A percentile compares a stretch with the other conserved stretches of the same genome.
phyloP scores from a whole-genome alignment of 2,888 invertebrate species.

The Lobophora halterata region DNA sequence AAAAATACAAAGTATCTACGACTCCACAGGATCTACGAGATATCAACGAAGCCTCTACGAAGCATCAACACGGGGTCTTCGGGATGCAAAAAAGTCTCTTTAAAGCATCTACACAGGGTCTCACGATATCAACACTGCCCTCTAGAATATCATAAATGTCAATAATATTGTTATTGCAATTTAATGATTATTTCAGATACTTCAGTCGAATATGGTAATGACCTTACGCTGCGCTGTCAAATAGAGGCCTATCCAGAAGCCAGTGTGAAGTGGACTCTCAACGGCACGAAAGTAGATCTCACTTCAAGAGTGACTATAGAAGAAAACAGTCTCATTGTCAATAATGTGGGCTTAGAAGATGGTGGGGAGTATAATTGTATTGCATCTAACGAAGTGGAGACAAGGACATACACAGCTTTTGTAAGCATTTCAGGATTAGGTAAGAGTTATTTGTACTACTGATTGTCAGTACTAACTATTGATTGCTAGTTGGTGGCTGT shows the following conservation, averaged over 20 bases:
- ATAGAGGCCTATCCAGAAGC: conserved; percentile 61
- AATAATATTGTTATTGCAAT: too few species aligned
- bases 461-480: too few species aligned
- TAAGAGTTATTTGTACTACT: too few species aligned
- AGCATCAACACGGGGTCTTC: too few species aligned
- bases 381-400: conserved; percentile 43
- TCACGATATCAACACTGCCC: too few species aligned
- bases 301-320: conserved; percentile 38
- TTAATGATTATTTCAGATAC: conserved; percentile 45
- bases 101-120: too few species aligned
- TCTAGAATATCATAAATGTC: too few species aligned
- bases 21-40: too few species aligned
- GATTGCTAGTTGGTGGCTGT: too few species aligned
- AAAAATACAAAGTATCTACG: too few species aligned
- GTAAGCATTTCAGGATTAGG: conserved; percentile 60
- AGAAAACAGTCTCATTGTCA: conserved; percentile 47
- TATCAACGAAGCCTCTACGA: too few species aligned
- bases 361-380: conserved; percentile 56
- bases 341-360: conserved; percentile 52
- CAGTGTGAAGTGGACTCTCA: conserved; percentile 55
- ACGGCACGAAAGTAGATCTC: conserved; percentile 41
- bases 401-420: conserved; percentile 34
- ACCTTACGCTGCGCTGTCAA: conserved; percentile 53
- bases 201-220: conserved; percentile 51
- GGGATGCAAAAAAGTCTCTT: too few species aligned